A percentile compares a stretch with the other conserved stretches of the same genome.
Evolutionary conservation across 2,113 vertebrate genomes (phyloP).

Genomic region (Amblyopsis rosae): DNA sequence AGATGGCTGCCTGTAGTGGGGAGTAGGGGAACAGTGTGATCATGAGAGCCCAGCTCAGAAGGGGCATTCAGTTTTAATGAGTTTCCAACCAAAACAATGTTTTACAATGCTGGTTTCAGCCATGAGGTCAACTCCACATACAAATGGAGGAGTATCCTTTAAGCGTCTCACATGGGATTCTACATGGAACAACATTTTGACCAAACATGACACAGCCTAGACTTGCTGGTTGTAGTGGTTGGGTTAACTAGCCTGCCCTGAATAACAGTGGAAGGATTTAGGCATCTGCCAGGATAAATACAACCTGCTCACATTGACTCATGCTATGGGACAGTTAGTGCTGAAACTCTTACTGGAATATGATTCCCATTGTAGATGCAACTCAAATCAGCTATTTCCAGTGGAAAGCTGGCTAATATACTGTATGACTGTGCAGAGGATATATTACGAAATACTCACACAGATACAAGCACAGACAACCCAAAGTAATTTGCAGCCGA

Average conservation of each 20-base stretch:
- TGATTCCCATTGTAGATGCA: constrained; percentile 47
- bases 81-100: no score
- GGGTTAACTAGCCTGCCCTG: constrained; percentile 33
- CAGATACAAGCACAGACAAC: constrained; percentile 6
- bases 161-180: no score
- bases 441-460: constrained; percentile 33
- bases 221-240: constrained; percentile 33
- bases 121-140: no score
- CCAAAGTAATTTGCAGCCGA: no score
- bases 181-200: constrained; percentile 7
- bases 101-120: no score
- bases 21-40: no score
- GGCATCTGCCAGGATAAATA: constrained; percentile 52
- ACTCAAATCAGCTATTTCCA: constrained; percentile 46
- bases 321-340: constrained; percentile 22
- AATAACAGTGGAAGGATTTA: constrained; percentile 46
- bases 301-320: constrained; percentile 43
- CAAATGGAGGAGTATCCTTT: no score
- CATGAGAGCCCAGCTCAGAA: no score
- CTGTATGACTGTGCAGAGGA: constrained; percentile 30
- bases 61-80: no score
- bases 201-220: constrained; percentile 25
- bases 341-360: constrained; percentile 33
- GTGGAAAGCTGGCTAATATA: constrained; percentile 43
- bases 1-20: no score